Evolutionary conservation across 35 echinoderm and acorn worm species (phyloP), one percentile per base, ranked within the genome.

Genomic region (Heliocidaris tuberculata): DNA sequence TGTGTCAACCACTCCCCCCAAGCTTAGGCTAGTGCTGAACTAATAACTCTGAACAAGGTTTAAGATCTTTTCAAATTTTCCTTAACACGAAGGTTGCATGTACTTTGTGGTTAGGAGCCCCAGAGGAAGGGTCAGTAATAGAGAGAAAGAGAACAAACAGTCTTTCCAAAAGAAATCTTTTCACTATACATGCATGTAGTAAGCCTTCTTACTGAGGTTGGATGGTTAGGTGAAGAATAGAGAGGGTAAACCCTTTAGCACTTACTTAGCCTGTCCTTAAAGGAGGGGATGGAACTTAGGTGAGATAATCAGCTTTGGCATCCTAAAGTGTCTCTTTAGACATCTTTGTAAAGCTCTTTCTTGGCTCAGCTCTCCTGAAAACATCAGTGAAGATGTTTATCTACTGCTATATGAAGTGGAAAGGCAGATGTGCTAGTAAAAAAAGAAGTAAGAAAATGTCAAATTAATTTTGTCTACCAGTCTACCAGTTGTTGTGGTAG

Each of bases 271-370:
- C 87, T 30, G 47, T 89, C 87, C 47, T 32, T 11, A 89, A 89
- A 89, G 87, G 32, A 89, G 32, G 19, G 47, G 12, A 89, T 89
- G 47, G 9, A 89, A 47, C 65, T 78, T 78, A n/a, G 65, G 65
- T 47, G 87, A 89, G 31, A 89, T 89, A 89, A 89, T 89, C 87
- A 89, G 87, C 87, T 89, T 89, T 31, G 87, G 47, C 3, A 48
- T 89, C 87, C 47, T 48, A 12, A 42, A 88, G 32, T 89, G 47
- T 89, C 87, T 89, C 87, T 89, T 89, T 9, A 48, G 0, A 32
- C 31, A 17, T 42, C 47, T 88, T 48, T 48, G 47, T 89, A n/a
- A 48, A 17, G 12, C 12, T 89, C 2, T 32, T 24, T 32, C 47
- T 48, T 47, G 31, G 31, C 32, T 47, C 47, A 89, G 87, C 31